Base-by-base conservation (phyloP, 2,113 vertebrate genomes). In the Orthochromis indermauri region DNA sequence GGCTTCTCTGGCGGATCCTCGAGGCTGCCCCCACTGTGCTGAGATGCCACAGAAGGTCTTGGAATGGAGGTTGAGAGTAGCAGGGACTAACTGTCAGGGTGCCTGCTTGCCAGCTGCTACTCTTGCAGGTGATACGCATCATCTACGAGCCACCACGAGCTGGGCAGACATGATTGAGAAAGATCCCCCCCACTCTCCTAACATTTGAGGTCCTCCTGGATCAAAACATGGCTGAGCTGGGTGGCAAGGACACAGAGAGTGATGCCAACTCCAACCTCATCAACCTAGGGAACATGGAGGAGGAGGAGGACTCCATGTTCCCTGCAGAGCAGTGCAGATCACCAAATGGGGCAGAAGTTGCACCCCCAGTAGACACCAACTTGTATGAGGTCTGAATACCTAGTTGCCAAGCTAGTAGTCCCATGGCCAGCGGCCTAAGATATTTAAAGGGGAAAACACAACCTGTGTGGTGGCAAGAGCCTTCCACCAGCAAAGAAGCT, bases 401-500 rank as follows among this genome's bases (percentile, higher is more conserved):
- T 63, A 0, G 59, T 63, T 63, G 10, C 59, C 2, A 0, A n/a
- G 59, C 6, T 63, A 63, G 31, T 63, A 19, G 19, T 33, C 17
- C 59, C 59, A 35, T 35, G 59, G 31, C 31, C 31, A 35, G 17
- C 2, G 1, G 59, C 16, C 10, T 63, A 35, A 12, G 5, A 61
- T 61, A 7, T 61, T 33, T 61, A 61, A 61, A 33, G 10, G 2
- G 59, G 6, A 7, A 19, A 35, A 63, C 59, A 63, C 17, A 19
- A 63, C 59, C 31, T 63, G 59, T 63, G 59, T 63, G 59, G 6
- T 63, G 59, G 3, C 59, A 35, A 63, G 10, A 63, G 31, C 14
- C 57, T 61, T 31, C 57, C 12, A 61, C 14, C 57, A 31, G 55
- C 55, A 16, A 9, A 59, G 24, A 17, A 2, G 3, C 31, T 11